phyloP scores from a whole-genome alignment of 2,888 invertebrate genomes.

The Plagodis pulveraria region DNA sequence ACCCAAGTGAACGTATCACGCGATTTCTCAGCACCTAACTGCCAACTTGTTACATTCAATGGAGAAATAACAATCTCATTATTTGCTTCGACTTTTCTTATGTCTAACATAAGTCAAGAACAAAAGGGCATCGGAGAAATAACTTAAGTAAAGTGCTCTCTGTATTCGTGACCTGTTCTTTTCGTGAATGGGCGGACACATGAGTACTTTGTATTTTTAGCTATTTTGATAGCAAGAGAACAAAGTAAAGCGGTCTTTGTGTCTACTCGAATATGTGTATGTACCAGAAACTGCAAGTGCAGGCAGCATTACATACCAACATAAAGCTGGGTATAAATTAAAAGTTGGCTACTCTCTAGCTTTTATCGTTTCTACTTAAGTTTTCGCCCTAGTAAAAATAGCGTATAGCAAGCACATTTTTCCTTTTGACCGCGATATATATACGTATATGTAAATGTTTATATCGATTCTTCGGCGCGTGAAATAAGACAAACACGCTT shows the following conservation, averaged over 20 bases:
- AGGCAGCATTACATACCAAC: slow-evolving; percentile 12
- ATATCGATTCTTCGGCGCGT: too few relatives aligned
- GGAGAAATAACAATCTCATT: slow-evolving; percentile 38
- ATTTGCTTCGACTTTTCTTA: slow-evolving; percentile 36
- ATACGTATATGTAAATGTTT: too few relatives aligned
- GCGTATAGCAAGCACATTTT: not conserved
- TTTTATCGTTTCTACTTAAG: slow-evolving; percentile 23
- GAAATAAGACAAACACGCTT: too few relatives aligned
- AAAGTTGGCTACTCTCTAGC: slow-evolving; percentile 12
- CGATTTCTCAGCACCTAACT: slow-evolving; percentile 34
- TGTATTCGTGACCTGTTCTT: slow-evolving; percentile 23
- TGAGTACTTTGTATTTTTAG: slow-evolving; percentile 9
- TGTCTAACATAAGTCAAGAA: slow-evolving; percentile 35
- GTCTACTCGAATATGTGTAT: slow-evolving; percentile 7
- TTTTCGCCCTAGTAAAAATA: slow-evolving; percentile 11
- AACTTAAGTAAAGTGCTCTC: slow-evolving; percentile 30
- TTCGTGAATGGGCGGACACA: slow-evolving; percentile 20
- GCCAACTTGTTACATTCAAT: slow-evolving; percentile 37
- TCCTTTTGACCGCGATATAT: too few relatives aligned
- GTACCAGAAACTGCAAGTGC: slow-evolving; percentile 11
- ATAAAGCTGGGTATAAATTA: slow-evolving; percentile 19
- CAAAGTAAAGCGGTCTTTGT: slow-evolving; percentile 14
- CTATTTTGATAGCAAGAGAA: slow-evolving; percentile 1
- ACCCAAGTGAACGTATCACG: slow-evolving; percentile 28
- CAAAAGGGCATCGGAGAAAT: slow-evolving; percentile 34